phyloP scores from a whole-genome alignment of 2,113 vertebrate genomes.

The Lichenostomus cassidix region DNA sequence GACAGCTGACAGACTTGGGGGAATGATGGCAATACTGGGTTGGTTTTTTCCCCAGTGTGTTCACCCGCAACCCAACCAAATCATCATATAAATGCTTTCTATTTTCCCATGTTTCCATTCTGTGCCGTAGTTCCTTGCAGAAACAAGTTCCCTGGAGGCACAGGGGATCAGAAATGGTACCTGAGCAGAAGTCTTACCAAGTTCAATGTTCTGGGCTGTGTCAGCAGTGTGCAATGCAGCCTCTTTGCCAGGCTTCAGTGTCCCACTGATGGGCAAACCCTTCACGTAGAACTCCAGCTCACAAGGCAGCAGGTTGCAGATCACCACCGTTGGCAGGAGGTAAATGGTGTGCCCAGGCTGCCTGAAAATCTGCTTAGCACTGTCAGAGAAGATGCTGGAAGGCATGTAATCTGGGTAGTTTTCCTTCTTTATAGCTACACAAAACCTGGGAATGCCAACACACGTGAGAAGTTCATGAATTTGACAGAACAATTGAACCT shows the following conservation, averaged over 20 bases:
- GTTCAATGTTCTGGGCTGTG: conserved; percentile 94
- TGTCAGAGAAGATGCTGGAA: conserved; percentile 85
- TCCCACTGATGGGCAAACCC: conserved; percentile 86
- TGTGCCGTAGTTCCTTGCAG: background rate
- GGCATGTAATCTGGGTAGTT: conserved; percentile 95
- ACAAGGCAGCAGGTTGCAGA: conserved; percentile 93
- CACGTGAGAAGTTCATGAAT: background rate
- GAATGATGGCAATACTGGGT: background rate
- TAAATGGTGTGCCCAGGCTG: conserved; percentile 95
- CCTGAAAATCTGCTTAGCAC: conserved; percentile 91
- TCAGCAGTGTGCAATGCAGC: conserved; percentile 88
- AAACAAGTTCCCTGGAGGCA: background rate
- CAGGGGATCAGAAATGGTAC: background rate
- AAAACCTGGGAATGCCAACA: conserved; percentile 80
- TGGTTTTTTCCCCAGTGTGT: rapidly evolving
- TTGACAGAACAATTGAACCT: background rate
- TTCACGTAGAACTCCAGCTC: conserved; percentile 94
- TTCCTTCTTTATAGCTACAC: conserved; percentile 96
- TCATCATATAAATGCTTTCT: background rate
- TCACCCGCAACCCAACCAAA: background rate
- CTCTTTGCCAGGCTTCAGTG: conserved; percentile 91
- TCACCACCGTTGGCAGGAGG: conserved; percentile 90
- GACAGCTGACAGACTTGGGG: background rate
- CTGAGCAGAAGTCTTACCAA: conserved; percentile 76
- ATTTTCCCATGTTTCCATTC: background rate